Percentiles rank a stretch among this genome's conserved stretches.
Evolutionary conservation across 53 echinoderm and acorn worm species (phyloP).

Genomic region (Zoroaster sp.): DNA sequence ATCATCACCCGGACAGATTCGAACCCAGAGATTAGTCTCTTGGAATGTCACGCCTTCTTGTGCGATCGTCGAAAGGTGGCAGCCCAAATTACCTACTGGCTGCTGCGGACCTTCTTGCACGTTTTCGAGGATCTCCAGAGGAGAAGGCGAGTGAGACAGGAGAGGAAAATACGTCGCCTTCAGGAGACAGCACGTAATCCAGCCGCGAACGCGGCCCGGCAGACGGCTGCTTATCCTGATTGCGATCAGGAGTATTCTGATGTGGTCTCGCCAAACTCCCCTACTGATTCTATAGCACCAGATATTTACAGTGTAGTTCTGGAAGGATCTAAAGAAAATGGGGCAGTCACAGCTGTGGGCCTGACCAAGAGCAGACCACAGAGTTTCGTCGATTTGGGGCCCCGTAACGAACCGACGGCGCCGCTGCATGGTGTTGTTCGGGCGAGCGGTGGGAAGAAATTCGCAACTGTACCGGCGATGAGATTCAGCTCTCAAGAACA

Average conservation of each 20-base stretch:
- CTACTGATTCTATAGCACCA: constrained; percentile 61
- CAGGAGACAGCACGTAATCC: constrained; percentile 3
- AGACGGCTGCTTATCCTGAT: neutral
- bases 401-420: neutral
- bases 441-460: constrained; percentile 21
- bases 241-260: neutral
- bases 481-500: neutral
- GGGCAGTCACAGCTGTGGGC: constrained; percentile 84
- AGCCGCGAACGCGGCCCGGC: neutral
- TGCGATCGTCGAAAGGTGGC: constrained; percentile 85
- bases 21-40: constrained; percentile 80
- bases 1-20: constrained; percentile 94
- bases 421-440: neutral
- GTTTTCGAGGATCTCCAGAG: constrained; percentile 93
- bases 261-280: constrained; percentile 38
- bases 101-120: constrained; percentile 88
- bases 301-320: constrained; percentile 82
- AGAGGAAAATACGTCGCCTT: constrained; percentile 68
- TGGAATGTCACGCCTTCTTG: constrained; percentile 94
- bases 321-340: constrained; percentile 76
- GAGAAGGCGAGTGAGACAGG: constrained; percentile 72
- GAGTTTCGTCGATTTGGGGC: neutral
- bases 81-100: constrained; percentile 92
- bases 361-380: constrained; percentile 60
- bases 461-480: constrained; percentile 37